A percentile compares a stretch with the other conserved stretches of the same genome.
phyloP scores from a whole-genome alignment of 2,797 vertebrate genomes.

The Pseudomugil tenellus region DNA sequence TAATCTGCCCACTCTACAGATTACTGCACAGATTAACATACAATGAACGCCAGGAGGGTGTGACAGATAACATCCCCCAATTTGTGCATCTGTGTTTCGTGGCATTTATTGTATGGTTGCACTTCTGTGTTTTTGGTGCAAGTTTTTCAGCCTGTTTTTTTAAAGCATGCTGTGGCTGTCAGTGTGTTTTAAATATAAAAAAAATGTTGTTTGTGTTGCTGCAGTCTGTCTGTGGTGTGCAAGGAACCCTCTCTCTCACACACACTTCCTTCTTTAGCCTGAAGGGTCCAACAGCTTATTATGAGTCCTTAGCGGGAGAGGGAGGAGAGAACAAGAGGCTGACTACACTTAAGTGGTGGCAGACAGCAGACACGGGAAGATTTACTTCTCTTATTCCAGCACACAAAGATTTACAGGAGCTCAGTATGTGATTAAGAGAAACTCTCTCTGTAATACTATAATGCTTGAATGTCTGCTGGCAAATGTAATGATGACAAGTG shows the following conservation, averaged over 20 bases:
- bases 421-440: conserved; percentile 75
- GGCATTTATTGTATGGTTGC: background rate
- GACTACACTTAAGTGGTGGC: conserved; percentile 66
- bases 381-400: conserved; percentile 67
- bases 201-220: conserved; percentile 22
- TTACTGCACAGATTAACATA: conserved; percentile 70
- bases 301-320: conserved; percentile 68
- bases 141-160: conserved; percentile 16
- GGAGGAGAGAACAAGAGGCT: conserved; percentile 69
- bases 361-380: conserved; percentile 66
- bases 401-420: conserved; percentile 71
- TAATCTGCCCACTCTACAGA: conserved; percentile 74
- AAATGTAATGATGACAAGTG: conserved; percentile 45
- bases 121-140: background rate
- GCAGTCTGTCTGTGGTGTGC: conserved; percentile 28
- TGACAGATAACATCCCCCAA: conserved; percentile 57
- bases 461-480: conserved; percentile 62
- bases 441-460: conserved; percentile 64
- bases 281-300: conserved; percentile 64
- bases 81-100: conserved; percentile 15
- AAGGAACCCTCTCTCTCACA: conserved; percentile 27
- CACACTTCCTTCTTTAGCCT: conserved; percentile 51
- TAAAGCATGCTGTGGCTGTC: background rate
- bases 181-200: conserved; percentile 11
- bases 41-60: conserved; percentile 54